These are phyloP conservation scores for Drosophila melanosoma DNA, from an alignment of 2,888 invertebrate genomes.

Conservation along the genomic window DNA sequence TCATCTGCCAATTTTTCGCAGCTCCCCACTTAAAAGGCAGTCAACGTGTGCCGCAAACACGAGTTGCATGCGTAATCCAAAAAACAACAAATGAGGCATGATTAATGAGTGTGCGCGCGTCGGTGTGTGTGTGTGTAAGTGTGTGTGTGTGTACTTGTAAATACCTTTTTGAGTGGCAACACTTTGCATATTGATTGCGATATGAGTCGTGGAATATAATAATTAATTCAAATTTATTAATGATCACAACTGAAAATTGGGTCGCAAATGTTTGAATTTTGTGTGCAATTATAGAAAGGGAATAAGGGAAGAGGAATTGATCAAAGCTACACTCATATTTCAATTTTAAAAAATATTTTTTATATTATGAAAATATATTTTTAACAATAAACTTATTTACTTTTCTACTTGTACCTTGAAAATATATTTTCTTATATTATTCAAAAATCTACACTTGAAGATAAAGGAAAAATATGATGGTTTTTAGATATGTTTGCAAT, in stretches of 20 bases:
- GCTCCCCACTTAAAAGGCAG: slow-evolving; percentile 56
- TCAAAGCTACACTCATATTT: not conserved
- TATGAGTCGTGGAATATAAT: slow-evolving; percentile 11
- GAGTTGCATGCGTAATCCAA: slow-evolving; percentile 59
- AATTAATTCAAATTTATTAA: slow-evolving; percentile 12
- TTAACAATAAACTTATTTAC: not conserved
- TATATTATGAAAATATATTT: not conserved
- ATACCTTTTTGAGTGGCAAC: slow-evolving; percentile 19
- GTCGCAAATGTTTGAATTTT: slow-evolving; percentile 5
- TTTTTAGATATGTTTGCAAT: too few species aligned
- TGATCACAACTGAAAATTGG: slow-evolving; percentile 22
- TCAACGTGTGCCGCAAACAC: slow-evolving; percentile 71
- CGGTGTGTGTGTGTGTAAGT: not conserved
- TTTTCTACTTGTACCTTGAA: not conserved
- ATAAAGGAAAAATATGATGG: too few species aligned
- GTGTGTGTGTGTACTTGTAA: slow-evolving; percentile 42
- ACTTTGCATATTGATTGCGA: slow-evolving; percentile 42
- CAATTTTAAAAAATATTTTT: not conserved
- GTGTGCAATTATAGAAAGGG: not conserved
- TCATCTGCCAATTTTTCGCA: slow-evolving; percentile 25
- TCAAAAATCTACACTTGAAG: not conserved
- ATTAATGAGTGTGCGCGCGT: slow-evolving; percentile 20
- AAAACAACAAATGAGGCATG: slow-evolving; percentile 30
- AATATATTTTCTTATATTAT: too few species aligned
- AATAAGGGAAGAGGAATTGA: not conserved